Evolutionary conservation across 2,888 invertebrate species (phyloP).

Genomic region (Andricus curvator): DNA sequence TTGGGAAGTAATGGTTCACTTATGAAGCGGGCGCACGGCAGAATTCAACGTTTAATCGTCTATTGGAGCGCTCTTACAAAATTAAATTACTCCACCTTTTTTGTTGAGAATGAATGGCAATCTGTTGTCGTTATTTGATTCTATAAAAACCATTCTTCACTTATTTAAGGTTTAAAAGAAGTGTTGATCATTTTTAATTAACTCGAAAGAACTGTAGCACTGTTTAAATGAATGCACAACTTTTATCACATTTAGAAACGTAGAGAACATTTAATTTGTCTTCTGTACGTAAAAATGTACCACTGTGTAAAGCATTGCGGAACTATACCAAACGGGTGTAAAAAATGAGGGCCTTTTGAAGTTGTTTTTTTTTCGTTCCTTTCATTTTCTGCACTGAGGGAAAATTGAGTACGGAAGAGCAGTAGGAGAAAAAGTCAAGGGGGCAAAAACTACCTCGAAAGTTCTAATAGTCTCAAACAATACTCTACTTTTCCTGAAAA

Average conservation of each 20-base stretch:
- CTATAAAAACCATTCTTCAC: background rate
- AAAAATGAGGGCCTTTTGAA: slow-evolving; percentile 2
- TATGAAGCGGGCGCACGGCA: slow-evolving; percentile 20
- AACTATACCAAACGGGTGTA: background rate
- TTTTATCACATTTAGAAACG: no score
- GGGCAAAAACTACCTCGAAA: slow-evolving; percentile 8
- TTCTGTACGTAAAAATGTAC: background rate
- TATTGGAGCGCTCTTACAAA: background rate
- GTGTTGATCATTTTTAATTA: no score
- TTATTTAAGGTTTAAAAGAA: no score
- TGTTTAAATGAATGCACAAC: no score
- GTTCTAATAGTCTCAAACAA: slow-evolving; percentile 13
- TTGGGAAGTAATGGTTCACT: slow-evolving; percentile 21
- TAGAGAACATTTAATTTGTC: background rate
- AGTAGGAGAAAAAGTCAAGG: background rate
- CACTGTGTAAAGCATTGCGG: background rate
- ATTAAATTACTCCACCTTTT: slow-evolving; percentile 19
- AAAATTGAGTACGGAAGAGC: slow-evolving; percentile 13
- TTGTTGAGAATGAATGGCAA: background rate
- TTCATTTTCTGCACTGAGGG: background rate
- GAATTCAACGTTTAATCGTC: slow-evolving; percentile 6
- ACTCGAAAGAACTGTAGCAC: no score
- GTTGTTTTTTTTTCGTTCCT: slow-evolving; percentile 13
- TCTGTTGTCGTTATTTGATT: background rate
- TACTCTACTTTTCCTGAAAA: background rate